Evolutionary conservation across 2,113 vertebrate genomes (phyloP), one percentile per base, ranked within the genome.

Genomic region (Pachyramphus minor): DNA sequence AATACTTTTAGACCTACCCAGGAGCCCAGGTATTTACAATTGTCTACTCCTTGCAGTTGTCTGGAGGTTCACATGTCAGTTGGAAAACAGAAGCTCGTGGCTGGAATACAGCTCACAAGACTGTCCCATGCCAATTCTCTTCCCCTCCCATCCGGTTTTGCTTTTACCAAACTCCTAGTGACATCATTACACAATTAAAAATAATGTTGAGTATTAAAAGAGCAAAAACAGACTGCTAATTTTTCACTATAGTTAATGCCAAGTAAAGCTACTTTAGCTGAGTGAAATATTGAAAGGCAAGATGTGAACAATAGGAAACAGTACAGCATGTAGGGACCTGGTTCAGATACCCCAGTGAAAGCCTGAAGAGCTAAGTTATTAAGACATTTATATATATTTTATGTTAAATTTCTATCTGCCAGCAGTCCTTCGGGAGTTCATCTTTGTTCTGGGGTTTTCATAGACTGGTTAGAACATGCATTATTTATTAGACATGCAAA

Each of bases 401-500:
- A 91, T 39, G 35, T 30, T 73, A 64, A 64, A 69, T 73, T 76
- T 73, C n/a, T 67, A 42, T 81, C 59, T 95, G 18, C 52, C 50
- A 86, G 37, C 53, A 82, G 37, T 58, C 58, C 44, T 79, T 37
- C 2, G 25, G 33, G 59, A 95, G 25, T 39, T 72, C 5, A 3
- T 56, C 74, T 94, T 95, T 93, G 67, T 86, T 94, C 58, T 44
- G 24, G 6, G n/a, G 10, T 11, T 47, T 41, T 60, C 41, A 72
- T 30, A 62, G 33, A 31, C 39, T 88, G 55, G 66, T 5, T 87
- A 39, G 39, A 67, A 50, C 56, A 89, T 85, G 35, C 30, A 93
- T 94, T 95, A 94, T 93, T 95, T 90, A 93, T 92, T 64, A 69
- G 49, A 71, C 50, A 52, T 77, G 30, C 72, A 88, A 95, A 92